These are phyloP conservation scores for Aegithalos caudatus DNA, from an alignment of 2,113 vertebrate genomes.

Conservation along the genomic window DNA sequence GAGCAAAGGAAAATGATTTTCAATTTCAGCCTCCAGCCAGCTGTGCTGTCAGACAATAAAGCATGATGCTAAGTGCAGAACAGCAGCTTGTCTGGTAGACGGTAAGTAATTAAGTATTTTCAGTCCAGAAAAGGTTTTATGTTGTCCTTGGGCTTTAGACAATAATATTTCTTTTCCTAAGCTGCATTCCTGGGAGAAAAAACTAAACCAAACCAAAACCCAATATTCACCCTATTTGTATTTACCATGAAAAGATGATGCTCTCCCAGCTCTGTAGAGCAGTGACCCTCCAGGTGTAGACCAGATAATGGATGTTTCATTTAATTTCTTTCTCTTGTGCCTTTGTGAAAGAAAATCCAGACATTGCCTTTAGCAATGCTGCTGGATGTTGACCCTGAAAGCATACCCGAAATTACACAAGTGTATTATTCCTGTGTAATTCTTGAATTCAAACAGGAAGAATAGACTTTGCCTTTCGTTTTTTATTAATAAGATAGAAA, in stretches of 20 bases:
- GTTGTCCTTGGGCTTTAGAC: neutral
- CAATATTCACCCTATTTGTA: neutral
- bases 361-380: neutral
- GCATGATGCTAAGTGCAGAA: constrained; percentile 5
- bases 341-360: constrained; percentile 7
- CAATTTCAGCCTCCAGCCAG: constrained; percentile 16
- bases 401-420: neutral
- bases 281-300: constrained; percentile 3
- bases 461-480: neutral
- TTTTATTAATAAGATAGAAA: neutral
- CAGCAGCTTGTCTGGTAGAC: neutral
- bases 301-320: constrained; percentile 31
- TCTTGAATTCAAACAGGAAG: neutral
- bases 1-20: constrained; percentile 52
- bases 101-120: neutral
- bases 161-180: neutral
- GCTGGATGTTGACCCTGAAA: neutral
- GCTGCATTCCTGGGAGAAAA: neutral
- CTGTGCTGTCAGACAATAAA: constrained; percentile 26
- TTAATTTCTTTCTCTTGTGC: neutral
- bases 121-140: neutral
- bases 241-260: constrained; percentile 1
- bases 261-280: neutral
- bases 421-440: neutral
- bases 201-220: neutral